Base-by-base conservation (phyloP, 1,140 invertebrate genomes). In the Cydia splendana region DNA sequence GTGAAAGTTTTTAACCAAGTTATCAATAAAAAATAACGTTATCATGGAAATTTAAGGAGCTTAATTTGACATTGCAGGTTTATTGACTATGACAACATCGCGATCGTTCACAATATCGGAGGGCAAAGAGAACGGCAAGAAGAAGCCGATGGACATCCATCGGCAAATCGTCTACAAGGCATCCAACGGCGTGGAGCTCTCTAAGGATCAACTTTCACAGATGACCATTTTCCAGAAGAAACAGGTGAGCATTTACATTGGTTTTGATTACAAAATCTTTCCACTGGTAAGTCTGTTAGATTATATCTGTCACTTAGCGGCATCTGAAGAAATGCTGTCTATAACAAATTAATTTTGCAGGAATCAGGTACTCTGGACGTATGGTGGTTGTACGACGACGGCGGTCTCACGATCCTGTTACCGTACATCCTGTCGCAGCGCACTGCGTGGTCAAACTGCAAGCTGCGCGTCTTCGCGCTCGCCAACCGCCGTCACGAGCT, bases 351-450 rank as follows among this genome's bases (percentile, higher is more conserved):
- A 9, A 24, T 65, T 71, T 48, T 13, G 1, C 78, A 91, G 93
- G 94, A 95, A 74, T 94, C 95, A 85, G 97, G 97, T 30, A 96
- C 95, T 0, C 96, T 99, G 78, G 98, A 99, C 93, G 98, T 99
- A 24, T 99, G 98, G 97, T 99, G 98, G 98, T 91, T 99, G 67
- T 99, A 99, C 92, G 98, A 99, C 92, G 98, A 99, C 93, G 98
- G 98, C 87, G 98, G 97, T 77, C 94, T 99, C 20, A 99, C 98
- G 0, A 96, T 99, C 83, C 94, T 99, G 20, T 89, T 99, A 76
- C 98, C 98, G 0, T 98, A 99, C 90, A 97, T 99, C 78, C 95
- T 99, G 62, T 97, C 97, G 34, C 97, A 96, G 69, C 95, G 97
- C 80, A 95, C 95, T 2, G 95, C 96, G 83, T 99, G 98, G 97